These are phyloP conservation scores for Epirrita christyi DNA, from an alignment of 2,888 invertebrate genomes.

Conservation along the genomic window DNA sequence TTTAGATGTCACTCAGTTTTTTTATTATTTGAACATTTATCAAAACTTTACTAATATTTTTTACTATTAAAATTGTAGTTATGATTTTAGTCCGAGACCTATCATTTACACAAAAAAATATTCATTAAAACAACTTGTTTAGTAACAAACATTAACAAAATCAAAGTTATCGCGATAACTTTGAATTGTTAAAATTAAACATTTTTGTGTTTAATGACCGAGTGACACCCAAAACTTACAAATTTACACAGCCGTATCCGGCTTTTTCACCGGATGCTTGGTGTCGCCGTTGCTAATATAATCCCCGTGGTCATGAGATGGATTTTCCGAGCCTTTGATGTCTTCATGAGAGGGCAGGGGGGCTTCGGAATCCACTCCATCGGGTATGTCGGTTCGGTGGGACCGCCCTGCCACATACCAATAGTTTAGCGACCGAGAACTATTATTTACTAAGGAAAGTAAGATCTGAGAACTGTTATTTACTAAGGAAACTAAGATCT, in stretches of 20 bases:
- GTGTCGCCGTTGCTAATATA: constrained; percentile 85
- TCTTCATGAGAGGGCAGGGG: constrained; percentile 85
- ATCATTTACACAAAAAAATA: too few species aligned
- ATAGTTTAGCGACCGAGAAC: constrained; percentile 82
- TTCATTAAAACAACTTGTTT: too few species aligned
- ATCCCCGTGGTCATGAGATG: constrained; percentile 85
- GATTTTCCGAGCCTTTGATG: constrained; percentile 85
- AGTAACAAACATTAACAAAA: too few species aligned
- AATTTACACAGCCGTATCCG: constrained; percentile 79
- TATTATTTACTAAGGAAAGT: constrained; percentile 10
- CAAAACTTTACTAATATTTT: neutral
- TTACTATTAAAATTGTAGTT: too few species aligned
- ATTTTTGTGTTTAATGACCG: constrained; percentile 2
- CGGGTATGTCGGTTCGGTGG: constrained; percentile 86
- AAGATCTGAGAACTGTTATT: neutral
- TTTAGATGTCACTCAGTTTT: constrained; percentile 17
- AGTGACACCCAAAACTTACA: constrained; percentile 51
- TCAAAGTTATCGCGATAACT: too few species aligned
- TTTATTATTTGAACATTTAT: neutral
- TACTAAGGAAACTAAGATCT: neutral
- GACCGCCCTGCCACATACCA: constrained; percentile 85
- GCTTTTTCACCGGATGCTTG: constrained; percentile 79
- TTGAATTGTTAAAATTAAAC: too few species aligned
- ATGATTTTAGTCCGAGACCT: too few species aligned
- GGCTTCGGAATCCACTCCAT: constrained; percentile 86